Evolutionary conservation across 2,888 invertebrate species (phyloP).

Genomic region (Rhorus exstirpatorius): DNA sequence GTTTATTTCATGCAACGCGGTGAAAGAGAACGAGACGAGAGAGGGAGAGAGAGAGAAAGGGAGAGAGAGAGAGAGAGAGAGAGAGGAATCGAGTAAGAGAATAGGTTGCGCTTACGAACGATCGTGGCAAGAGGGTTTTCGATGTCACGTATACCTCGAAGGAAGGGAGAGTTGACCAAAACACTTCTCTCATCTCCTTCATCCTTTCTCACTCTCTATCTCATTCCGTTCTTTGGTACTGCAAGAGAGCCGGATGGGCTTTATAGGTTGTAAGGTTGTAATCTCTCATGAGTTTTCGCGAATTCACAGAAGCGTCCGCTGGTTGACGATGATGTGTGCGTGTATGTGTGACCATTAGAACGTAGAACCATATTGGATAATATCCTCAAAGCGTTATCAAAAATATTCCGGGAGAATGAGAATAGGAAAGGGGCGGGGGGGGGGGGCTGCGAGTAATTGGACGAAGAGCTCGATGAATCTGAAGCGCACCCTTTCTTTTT

Average conservation of each 20-base stretch:
- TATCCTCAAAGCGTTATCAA: conserved; percentile 68
- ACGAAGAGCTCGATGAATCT: conserved; percentile 27
- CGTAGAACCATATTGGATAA: conserved; percentile 65
- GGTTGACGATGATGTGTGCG: conserved; percentile 65
- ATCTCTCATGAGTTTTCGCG: conserved; percentile 72
- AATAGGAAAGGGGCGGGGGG: neutral
- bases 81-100: conserved; percentile 30
- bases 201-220: neutral
- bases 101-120: conserved; percentile 69
- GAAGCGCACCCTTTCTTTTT: neutral
- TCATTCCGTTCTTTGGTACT: neutral
- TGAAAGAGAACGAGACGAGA: neutral
- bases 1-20: conserved; percentile 1
- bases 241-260: conserved; percentile 60
- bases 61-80: conserved; percentile 25
- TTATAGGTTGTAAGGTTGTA: conserved; percentile 82
- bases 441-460: conserved; percentile 65
- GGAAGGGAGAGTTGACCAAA: conserved; percentile 73
- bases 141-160: conserved; percentile 45
- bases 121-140: conserved; percentile 45
- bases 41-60: neutral
- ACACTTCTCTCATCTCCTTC: conserved; percentile 61
- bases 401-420: conserved; percentile 53
- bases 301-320: conserved; percentile 68
- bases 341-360: conserved; percentile 73